phyloP scores from a whole-genome alignment of 1,140 invertebrate species.

The Colletes latitarsis region DNA sequence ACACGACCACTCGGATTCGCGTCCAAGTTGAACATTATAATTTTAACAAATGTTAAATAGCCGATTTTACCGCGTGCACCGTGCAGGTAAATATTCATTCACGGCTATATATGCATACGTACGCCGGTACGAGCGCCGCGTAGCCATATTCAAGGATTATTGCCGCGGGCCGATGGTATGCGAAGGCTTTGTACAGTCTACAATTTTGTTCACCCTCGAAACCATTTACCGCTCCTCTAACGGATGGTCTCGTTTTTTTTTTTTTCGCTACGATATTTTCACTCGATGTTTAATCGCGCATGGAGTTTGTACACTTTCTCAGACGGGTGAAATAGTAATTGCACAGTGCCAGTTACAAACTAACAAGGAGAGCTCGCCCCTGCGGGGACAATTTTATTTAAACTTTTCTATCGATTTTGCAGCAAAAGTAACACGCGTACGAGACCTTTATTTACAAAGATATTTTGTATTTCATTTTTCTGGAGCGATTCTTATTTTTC shows the following conservation, averaged over 20 bases:
- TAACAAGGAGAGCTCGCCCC: too few relatives aligned
- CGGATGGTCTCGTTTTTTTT: conserved; percentile 4
- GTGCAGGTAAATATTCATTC: conserved; percentile 41
- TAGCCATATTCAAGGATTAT: conserved; percentile 21
- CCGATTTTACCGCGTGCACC: conserved; percentile 19
- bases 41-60: conserved; percentile 63
- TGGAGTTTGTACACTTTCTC: too few relatives aligned
- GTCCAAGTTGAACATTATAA: conserved; percentile 56
- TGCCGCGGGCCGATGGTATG: conserved; percentile 2
- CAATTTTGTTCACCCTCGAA: conserved; percentile 41
- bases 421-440: too few relatives aligned
- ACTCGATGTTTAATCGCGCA: background rate
- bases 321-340: too few relatives aligned
- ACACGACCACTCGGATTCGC: conserved; percentile 52
- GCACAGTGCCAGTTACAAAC: too few relatives aligned
- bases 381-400: too few relatives aligned
- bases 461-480: too few relatives aligned
- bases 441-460: too few relatives aligned
- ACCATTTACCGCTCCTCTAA: conserved; percentile 29
- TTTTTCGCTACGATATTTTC: background rate
- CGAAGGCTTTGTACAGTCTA: conserved; percentile 50
- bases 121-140: background rate
- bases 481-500: too few relatives aligned
- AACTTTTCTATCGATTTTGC: too few relatives aligned
- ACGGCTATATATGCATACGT: background rate